A percentile compares a stretch with the other conserved stretches of the same genome.
These are phyloP conservation scores for Sarcophaga subvicina DNA, from an alignment of 2,888 invertebrate genomes.

Conservation along the genomic window DNA sequence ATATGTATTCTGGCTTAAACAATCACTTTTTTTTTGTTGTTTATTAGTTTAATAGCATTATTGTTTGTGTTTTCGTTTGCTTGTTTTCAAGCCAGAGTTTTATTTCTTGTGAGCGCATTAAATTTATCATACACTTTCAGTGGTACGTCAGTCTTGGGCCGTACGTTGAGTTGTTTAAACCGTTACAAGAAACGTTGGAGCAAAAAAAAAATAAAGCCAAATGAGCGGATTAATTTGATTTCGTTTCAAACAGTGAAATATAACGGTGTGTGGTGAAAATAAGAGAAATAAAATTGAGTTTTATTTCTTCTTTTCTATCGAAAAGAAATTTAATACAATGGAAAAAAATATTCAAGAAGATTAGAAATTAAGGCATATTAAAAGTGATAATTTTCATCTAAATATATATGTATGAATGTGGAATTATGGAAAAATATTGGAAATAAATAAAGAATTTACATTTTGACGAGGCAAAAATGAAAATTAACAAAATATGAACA, in stretches of 20 bases:
- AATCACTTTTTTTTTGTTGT: slow-evolving; percentile 43
- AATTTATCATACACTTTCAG: slow-evolving; percentile 60
- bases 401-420: no score
- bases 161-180: slow-evolving; percentile 61
- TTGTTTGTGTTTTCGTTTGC: not conserved
- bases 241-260: slow-evolving; percentile 24
- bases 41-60: slow-evolving; percentile 54
- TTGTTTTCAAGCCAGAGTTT: slow-evolving; percentile 53
- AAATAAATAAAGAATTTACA: not conserved
- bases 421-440: no score
- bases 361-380: no score
- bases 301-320: not conserved
- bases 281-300: not conserved
- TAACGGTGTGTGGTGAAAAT: slow-evolving; percentile 27
- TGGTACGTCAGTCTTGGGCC: slow-evolving; percentile 59
- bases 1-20: slow-evolving; percentile 36
- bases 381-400: no score
- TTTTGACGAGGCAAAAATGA: not conserved
- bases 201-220: not conserved
- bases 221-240: slow-evolving; percentile 32
- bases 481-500: not conserved
- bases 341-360: not conserved
- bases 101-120: slow-evolving; percentile 44
- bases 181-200: slow-evolving; percentile 33
- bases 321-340: not conserved